These are phyloP conservation scores for Platypus cylindrus DNA, from an alignment of 2,888 invertebrate species.

Conservation along the genomic window DNA sequence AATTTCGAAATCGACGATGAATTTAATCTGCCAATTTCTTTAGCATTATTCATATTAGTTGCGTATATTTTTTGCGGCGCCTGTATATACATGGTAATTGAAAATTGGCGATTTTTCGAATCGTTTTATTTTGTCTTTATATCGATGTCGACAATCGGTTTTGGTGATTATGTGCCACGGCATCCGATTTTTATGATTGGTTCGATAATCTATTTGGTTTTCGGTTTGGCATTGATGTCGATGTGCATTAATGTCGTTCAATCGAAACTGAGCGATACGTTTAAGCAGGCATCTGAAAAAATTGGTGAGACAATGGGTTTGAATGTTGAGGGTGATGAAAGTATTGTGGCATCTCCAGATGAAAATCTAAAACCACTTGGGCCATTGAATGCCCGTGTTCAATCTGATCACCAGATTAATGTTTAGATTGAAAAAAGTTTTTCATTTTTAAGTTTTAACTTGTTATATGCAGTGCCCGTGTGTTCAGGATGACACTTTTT, in stretches of 20 bases:
- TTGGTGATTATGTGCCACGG: conserved; percentile 82
- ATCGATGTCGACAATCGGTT: conserved; percentile 95
- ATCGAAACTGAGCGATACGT: conserved; percentile 56
- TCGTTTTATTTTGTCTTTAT: conserved; percentile 96
- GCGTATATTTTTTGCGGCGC: conserved; percentile 83
- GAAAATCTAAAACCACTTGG: conserved; percentile 5
- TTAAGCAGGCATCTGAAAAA: conserved; percentile 72
- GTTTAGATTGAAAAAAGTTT: too few species aligned
- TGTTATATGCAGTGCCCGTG: too few species aligned
- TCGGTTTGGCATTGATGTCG: conserved; percentile 88
- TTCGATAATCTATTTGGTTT: conserved; percentile 84
- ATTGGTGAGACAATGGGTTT: conserved; percentile 75
- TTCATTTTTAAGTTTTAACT: too few species aligned
- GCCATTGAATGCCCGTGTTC: too few species aligned
- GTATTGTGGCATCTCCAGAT: conserved; percentile 3
- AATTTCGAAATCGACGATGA: conserved; percentile 78
- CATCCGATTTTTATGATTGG: conserved; percentile 73
- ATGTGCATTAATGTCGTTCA: conserved; percentile 98
- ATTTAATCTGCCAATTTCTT: conserved; percentile 85
- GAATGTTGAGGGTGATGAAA: conserved; percentile 47
- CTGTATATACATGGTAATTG: conserved; percentile 61
- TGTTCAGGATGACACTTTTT: too few species aligned
- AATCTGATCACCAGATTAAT: too few species aligned
- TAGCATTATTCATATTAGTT: conserved; percentile 73
- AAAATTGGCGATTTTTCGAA: conserved; percentile 79